Evolutionary conservation across 2,797 vertebrate species (phyloP).

Genomic region (Enteromius thamalakanensis): DNA sequence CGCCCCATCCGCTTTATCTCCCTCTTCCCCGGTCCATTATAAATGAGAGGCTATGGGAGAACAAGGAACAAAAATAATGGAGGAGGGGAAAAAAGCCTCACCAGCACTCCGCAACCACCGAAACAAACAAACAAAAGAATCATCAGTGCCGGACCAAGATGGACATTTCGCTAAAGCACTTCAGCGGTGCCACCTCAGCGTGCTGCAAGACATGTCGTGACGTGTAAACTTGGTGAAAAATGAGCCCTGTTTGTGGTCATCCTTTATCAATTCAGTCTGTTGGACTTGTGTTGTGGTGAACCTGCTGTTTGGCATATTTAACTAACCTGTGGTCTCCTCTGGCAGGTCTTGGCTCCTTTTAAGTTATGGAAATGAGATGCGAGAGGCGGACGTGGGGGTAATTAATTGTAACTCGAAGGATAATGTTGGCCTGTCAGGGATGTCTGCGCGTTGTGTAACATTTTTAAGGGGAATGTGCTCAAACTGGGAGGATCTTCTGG

Average conservation of each 20-base stretch:
- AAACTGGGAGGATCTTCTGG: conserved; percentile 90
- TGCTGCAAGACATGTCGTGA: conserved; percentile 48
- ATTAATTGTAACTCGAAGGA: conserved; percentile 96
- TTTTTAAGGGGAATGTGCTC: conserved; percentile 89
- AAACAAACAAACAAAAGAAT: conserved; percentile 56
- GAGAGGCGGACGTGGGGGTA: conserved; percentile 93
- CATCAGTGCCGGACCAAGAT: conserved; percentile 31
- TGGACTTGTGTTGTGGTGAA: conserved; percentile 56
- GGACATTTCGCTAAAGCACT: conserved; percentile 32
- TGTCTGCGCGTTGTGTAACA: conserved; percentile 92
- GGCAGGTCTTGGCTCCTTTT: conserved; percentile 82
- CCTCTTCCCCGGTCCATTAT: conserved; percentile 86
- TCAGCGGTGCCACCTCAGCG: conserved; percentile 14
- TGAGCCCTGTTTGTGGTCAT: conserved; percentile 66
- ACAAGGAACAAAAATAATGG: conserved; percentile 88
- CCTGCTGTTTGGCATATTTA: conserved; percentile 74
- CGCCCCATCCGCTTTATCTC: conserved; percentile 85
- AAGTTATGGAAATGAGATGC: conserved; percentile 98
- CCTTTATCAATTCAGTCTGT: conserved; percentile 66
- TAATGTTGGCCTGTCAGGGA: conserved; percentile 97
- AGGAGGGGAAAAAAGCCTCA: conserved; percentile 74
- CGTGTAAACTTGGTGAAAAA: conserved; percentile 52
- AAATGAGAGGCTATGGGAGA: conserved; percentile 89
- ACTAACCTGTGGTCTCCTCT: conserved; percentile 82
- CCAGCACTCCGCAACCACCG: conserved; percentile 40